Conservation (phyloP, 2,888 invertebrate species). For the Lissonota sp. region DNA sequence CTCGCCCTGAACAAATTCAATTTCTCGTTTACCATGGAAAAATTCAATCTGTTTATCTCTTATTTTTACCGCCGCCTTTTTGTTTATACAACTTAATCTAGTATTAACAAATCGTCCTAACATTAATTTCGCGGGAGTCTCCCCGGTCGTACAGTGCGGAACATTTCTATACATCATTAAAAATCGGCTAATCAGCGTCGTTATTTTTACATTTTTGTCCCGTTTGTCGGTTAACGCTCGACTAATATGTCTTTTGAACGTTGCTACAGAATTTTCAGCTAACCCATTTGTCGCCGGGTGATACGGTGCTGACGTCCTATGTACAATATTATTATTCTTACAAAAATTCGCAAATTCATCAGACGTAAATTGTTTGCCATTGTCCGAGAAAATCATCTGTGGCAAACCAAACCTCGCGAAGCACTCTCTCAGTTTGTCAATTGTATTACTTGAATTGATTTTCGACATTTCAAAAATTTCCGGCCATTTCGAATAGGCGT, state of each 20-base stretch:
- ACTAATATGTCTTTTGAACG: constrained; percentile 38
- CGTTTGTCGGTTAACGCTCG: constrained; percentile 9
- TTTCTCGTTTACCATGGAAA: not conserved
- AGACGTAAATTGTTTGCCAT: constrained; percentile 56
- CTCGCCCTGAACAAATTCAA: no score
- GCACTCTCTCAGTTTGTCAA: constrained; percentile 60
- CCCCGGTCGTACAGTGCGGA: constrained; percentile 50
- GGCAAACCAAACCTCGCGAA: constrained; percentile 55
- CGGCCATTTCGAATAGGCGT: constrained; percentile 63
- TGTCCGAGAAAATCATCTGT: constrained; percentile 60
- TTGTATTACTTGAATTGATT: constrained; percentile 32
- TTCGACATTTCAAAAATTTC: constrained; percentile 59
- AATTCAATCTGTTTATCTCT: constrained; percentile 41
- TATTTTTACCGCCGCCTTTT: not conserved
- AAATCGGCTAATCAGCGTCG: constrained; percentile 37
- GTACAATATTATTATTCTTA: constrained; percentile 53
- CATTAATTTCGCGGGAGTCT: constrained; percentile 46
- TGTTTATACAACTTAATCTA: no score
- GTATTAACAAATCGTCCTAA: constrained; percentile 1
- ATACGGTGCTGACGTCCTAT: constrained; percentile 52
- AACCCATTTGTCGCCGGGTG: constrained; percentile 56
- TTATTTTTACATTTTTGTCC: constrained; percentile 3
- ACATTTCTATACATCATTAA: constrained; percentile 49
- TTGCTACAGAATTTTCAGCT: constrained; percentile 54
- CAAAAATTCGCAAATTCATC: constrained; percentile 54